Evolutionary conservation across 2,888 invertebrate species (phyloP), one percentile per base, ranked within the genome.

Genomic region (Eremobia ochroleuca): DNA sequence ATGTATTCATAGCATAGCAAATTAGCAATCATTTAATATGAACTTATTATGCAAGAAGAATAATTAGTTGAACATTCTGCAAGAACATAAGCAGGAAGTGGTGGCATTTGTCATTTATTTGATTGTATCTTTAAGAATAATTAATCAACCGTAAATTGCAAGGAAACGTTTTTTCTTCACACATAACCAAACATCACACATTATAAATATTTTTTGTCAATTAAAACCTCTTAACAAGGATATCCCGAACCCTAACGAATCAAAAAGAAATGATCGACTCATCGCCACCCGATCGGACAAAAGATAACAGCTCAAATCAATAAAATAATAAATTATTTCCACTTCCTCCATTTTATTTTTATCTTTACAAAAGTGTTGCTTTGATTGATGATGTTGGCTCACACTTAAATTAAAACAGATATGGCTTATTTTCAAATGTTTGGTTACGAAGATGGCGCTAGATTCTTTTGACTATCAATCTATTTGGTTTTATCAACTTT

Each of bases 301-400:
- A 90, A 95, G 96, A 96, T 96, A 96, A 93, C 90, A 91, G 88
- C 75, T 92, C 93, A 94, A 95, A 96, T 96, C 96, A 96, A 96
- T 96, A 95, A 95, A 95, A 95, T 95, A 95, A 96, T 95, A 94
- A 93, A 96, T 96, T 95, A 94, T 93, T 93, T 93, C 92, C 90
- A 93, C 94, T 95, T 95, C 95, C 95, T 94, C 91, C 88, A 90
- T 90, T 92, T 93, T 93, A 92, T 94, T 94, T 94, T 94, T 94
- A 93, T 94, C 93, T 94, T 92, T 92, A 89, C 91, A 92, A 93
- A 94, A 92, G 95, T 95, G 96, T 95, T 95, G 92, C 86, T 91
- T 93, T 96, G 96, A 96, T 96, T 95, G 95, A 96, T 96, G 96
- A 93, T 92, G 91, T 89, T 87, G 87, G 85, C 87, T 86, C 83